Conservation (phyloP, 2,113 vertebrate genomes). For the Gasterosteus nipponicus region DNA sequence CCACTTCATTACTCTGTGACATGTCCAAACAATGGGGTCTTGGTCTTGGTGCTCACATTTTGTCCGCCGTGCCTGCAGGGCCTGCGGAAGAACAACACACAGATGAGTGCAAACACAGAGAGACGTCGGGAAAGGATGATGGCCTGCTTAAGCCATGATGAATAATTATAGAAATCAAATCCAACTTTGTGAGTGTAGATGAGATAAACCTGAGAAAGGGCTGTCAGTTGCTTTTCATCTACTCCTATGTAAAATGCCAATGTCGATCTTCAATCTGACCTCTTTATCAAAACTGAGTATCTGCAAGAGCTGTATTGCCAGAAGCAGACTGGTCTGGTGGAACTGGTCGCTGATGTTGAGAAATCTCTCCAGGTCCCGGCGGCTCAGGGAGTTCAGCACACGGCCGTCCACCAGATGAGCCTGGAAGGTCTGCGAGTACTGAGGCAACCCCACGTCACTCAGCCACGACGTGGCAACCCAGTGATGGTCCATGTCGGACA, state of each 20-base stretch:
- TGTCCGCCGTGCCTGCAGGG: constrained; percentile 80
- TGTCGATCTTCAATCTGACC: constrained; percentile 64
- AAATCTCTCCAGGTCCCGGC: constrained; percentile 85
- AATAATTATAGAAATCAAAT: constrained; percentile 26
- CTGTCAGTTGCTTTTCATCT: neutral
- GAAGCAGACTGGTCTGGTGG: constrained; percentile 87
- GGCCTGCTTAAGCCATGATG: constrained; percentile 9
- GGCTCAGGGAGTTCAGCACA: constrained; percentile 85
- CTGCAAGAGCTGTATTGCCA: constrained; percentile 87
- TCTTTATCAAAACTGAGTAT: constrained; percentile 87
- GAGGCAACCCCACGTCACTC: constrained; percentile 85
- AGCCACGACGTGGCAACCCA: constrained; percentile 90
- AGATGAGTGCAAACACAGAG: constrained; percentile 23
- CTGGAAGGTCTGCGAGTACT: constrained; percentile 88
- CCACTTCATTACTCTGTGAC: constrained; percentile 88
- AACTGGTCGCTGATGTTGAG: constrained; percentile 85
- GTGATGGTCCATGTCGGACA: constrained; percentile 88
- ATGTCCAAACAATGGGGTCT: constrained; percentile 88
- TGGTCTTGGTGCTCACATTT: constrained; percentile 84
- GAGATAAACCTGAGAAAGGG: neutral
- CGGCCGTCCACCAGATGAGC: constrained; percentile 87
- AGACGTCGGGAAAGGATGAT: constrained; percentile 26
- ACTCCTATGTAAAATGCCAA: neutral
- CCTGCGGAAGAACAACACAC: constrained; percentile 67
- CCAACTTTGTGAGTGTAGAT: neutral